phyloP scores from a whole-genome alignment of 37 sponge, comb jelly and placozoan genomes.

The Aphrocallistes beatrix region DNA sequence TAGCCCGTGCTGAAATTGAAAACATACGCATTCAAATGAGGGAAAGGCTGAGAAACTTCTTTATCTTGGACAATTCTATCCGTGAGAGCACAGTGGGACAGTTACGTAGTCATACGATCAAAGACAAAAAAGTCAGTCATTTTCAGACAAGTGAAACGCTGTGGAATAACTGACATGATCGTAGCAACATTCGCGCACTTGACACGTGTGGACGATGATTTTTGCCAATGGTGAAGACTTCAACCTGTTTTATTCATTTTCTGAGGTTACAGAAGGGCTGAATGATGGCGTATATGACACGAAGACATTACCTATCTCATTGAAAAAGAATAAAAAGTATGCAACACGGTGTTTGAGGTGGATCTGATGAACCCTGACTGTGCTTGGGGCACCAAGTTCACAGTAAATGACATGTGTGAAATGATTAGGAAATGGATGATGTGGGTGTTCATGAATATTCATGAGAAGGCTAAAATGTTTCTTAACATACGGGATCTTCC shows the following conservation, averaged over 20 bases:
- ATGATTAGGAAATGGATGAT: not conserved
- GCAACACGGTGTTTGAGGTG: conserved; percentile 22
- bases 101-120: conserved; percentile 61
- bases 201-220: conserved; percentile 25
- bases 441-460: not conserved
- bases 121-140: conserved; percentile 53
- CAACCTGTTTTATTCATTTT: conserved; percentile 9
- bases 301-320: conserved; percentile 12
- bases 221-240: conserved; percentile 23
- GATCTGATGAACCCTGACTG: conserved; percentile 22
- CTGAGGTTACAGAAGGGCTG: conserved; percentile 22
- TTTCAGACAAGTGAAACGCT: conserved; percentile 41
- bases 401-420: conserved; percentile 19
- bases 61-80: conserved; percentile 77
- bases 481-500: conserved; percentile 24
- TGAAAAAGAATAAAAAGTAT: conserved; percentile 25
- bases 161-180: conserved; percentile 54
- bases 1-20: conserved; percentile 20
- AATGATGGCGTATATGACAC: not conserved
- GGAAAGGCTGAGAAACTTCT: conserved; percentile 36
- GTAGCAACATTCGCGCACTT: conserved; percentile 54
- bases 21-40: conserved; percentile 27
- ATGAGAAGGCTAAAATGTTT: not conserved
- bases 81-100: conserved; percentile 84
- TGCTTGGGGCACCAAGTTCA: conserved; percentile 21